phyloP scores from a whole-genome alignment of 2,888 invertebrate genomes.

The Drosophila gaucha region DNA sequence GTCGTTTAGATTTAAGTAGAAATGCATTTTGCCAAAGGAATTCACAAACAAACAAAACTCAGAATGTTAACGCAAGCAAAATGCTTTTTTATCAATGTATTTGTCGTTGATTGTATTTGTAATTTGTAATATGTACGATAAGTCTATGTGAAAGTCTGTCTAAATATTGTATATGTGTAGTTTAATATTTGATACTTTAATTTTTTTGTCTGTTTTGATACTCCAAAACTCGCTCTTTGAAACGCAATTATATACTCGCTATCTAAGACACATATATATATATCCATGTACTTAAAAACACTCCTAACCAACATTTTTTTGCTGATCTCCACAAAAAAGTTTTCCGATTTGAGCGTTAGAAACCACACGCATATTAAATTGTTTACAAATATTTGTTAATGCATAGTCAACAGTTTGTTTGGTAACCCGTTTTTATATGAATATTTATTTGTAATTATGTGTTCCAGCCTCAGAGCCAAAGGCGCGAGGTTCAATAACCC shows the following conservation, averaged over 20 bases:
- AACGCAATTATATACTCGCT: slow-evolving; percentile 49
- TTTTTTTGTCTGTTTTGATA: slow-evolving; percentile 64
- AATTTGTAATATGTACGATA: slow-evolving; percentile 29
- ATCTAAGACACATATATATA: slow-evolving; percentile 20
- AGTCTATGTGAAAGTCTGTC: slow-evolving; percentile 53
- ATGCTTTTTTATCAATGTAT: slow-evolving; percentile 51
- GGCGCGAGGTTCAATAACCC: slow-evolving; percentile 44
- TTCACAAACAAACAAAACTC: slow-evolving; percentile 44
- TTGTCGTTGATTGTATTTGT: slow-evolving; percentile 41
- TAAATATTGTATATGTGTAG: slow-evolving; percentile 51
- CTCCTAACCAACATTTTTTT: slow-evolving; percentile 8
- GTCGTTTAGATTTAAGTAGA: slow-evolving; percentile 49
- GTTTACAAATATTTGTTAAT: not conserved
- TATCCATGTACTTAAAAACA: slow-evolving; percentile 59
- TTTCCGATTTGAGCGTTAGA: too few relatives aligned
- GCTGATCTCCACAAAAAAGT: slow-evolving; percentile 59
- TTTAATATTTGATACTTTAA: slow-evolving; percentile 56
- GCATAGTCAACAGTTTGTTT: slow-evolving; percentile 29
- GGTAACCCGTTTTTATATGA: slow-evolving; percentile 23
- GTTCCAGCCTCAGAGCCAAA: slow-evolving; percentile 54
- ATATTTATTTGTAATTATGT: slow-evolving; percentile 37
- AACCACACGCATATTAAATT: not conserved
- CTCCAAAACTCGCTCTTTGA: slow-evolving; percentile 63
- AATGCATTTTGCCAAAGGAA: slow-evolving; percentile 77
- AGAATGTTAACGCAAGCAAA: slow-evolving; percentile 51